Evolutionary conservation across 1,140 invertebrate species (phyloP).

Genomic region (Nebria ingens): DNA sequence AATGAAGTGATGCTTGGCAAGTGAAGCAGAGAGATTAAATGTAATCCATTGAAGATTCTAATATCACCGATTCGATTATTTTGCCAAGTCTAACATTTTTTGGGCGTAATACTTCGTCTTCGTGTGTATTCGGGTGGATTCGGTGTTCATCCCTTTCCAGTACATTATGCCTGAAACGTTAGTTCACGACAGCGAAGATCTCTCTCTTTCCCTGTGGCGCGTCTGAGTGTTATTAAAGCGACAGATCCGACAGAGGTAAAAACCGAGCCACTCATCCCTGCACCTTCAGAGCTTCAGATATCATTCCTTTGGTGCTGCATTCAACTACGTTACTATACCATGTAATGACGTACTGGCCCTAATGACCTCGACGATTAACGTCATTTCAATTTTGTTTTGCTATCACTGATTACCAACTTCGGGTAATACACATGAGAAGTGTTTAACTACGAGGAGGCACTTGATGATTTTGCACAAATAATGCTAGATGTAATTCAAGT

Average conservation of each 20-base stretch:
- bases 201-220: not conserved
- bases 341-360: not conserved
- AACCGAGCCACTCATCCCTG: not conserved
- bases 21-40: no score
- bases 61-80: no score
- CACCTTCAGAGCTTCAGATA: no score
- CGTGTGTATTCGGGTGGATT: not conserved
- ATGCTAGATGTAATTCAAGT: not conserved
- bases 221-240: not conserved
- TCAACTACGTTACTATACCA: not conserved
- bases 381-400: conserved; percentile 9
- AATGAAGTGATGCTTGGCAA: no score
- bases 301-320: not conserved
- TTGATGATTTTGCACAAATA: not conserved
- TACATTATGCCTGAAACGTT: not conserved
- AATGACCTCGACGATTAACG: conserved; percentile 6
- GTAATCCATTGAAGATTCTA: no score
- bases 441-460: not conserved
- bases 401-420: conserved; percentile 1
- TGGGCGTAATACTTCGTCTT: not conserved
- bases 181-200: not conserved
- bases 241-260: not conserved
- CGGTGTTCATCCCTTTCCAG: not conserved
- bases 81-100: no score
- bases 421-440: not conserved